These are phyloP conservation scores for Melinaea menophilus DNA, from an alignment of 2,888 invertebrate genomes.

Conservation along the genomic window DNA sequence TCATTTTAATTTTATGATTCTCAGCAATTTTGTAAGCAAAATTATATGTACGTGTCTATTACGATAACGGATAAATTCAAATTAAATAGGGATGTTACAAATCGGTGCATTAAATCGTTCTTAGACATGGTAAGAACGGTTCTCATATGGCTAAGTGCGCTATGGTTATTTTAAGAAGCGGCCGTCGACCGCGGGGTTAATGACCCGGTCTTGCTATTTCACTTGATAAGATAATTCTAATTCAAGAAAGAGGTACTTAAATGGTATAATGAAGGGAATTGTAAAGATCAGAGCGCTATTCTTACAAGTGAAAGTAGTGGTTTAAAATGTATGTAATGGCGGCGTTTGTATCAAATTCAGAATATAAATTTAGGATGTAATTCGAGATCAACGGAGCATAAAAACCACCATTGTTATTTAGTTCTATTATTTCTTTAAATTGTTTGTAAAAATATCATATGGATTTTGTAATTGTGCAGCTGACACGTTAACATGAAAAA, in stretches of 20 bases:
- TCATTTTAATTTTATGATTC: background rate
- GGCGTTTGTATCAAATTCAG: background rate
- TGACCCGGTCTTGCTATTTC: conserved; percentile 54
- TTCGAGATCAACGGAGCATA: conserved; percentile 1
- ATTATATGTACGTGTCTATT: background rate
- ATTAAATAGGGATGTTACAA: too few relatives aligned
- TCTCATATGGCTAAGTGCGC: conserved; percentile 27
- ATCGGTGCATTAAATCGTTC: too few relatives aligned
- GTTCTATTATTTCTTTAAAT: conserved; percentile 19
- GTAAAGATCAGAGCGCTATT: too few relatives aligned
- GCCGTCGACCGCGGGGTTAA: conserved; percentile 50
- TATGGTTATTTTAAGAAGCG: conserved; percentile 65
- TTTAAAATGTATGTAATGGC: too few relatives aligned
- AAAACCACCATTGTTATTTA: conserved; percentile 9
- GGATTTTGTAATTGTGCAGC: background rate
- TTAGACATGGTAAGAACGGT: too few relatives aligned
- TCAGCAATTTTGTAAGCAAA: background rate
- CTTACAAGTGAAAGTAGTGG: too few relatives aligned
- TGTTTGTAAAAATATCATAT: conserved; percentile 14
- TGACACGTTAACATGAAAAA: background rate
- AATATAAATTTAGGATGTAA: background rate
- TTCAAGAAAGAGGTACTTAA: conserved; percentile 13
- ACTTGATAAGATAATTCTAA: conserved; percentile 49
- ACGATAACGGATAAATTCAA: too few relatives aligned
- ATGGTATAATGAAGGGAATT: background rate